These are phyloP conservation scores for Eurystomus glaucurus DNA, from an alignment of 2,797 vertebrate species.

Conservation along the genomic window DNA sequence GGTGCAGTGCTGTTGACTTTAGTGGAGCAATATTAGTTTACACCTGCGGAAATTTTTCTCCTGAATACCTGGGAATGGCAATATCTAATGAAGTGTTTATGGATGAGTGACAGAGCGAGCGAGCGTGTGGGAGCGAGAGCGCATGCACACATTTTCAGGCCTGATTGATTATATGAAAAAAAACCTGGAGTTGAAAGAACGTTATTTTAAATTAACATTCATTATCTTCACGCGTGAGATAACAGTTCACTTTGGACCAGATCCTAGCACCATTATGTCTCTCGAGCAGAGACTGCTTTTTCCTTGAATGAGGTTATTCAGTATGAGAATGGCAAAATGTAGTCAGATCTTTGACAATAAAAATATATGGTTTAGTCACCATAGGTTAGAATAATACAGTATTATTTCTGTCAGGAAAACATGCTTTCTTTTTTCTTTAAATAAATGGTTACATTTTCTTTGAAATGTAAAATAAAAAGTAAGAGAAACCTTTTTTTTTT, in stretches of 20 bases:
- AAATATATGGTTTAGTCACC: not conserved
- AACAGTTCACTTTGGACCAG: slow-evolving; percentile 65
- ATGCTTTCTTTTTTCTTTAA: not conserved
- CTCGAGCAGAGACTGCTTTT: slow-evolving; percentile 34
- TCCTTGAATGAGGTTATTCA: slow-evolving; percentile 25
- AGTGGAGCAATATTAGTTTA: slow-evolving; percentile 22
- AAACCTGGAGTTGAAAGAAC: slow-evolving; percentile 39
- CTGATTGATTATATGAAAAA: slow-evolving; percentile 58
- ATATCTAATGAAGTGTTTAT: slow-evolving; percentile 27
- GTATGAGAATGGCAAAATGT: slow-evolving; percentile 23
- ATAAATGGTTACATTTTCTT: not conserved
- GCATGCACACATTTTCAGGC: slow-evolving; percentile 26
- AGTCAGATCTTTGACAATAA: slow-evolving; percentile 29
- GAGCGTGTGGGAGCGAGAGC: not conserved
- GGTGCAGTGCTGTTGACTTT: not conserved
- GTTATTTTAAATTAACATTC: slow-evolving; percentile 74
- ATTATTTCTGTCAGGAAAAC: slow-evolving; percentile 5
- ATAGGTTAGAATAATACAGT: not conserved
- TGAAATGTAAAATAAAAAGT: slow-evolving; percentile 13
- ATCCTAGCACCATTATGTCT: slow-evolving; percentile 41
- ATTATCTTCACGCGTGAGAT: slow-evolving; percentile 66
- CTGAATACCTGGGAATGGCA: slow-evolving; percentile 5
- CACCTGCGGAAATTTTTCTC: slow-evolving; percentile 32
- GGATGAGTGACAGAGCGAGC: slow-evolving; percentile 22
- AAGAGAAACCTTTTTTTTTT: not conserved